Conservation (phyloP, 2,113 vertebrate species). For the Brachirus orientalis region DNA sequence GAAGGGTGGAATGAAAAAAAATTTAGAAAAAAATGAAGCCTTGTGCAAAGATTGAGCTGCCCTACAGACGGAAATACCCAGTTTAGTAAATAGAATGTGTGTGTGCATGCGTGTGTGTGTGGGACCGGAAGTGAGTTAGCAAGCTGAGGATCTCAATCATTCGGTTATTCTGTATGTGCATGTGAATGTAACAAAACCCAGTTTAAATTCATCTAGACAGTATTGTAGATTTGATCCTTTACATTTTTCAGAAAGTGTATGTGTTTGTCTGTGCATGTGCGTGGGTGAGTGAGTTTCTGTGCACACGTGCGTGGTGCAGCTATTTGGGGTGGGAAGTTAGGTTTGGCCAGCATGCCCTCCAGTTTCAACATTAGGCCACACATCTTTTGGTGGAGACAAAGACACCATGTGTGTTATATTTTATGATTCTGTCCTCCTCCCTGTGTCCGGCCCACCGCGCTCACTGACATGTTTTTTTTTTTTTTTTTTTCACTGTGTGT, state of each 20-base stretch:
- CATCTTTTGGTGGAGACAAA: conserved; percentile 49
- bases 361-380: conserved; percentile 47
- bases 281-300: neutral
- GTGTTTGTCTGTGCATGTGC: neutral
- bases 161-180: conserved; percentile 17
- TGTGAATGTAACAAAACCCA: conserved; percentile 2
- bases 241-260: conserved; percentile 10
- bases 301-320: neutral
- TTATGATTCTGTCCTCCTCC: conserved; percentile 20
- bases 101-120: conserved; percentile 48
- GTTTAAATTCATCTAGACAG: conserved; percentile 1
- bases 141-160: too few species aligned
- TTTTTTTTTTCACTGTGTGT: neutral
- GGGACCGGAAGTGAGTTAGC: conserved; percentile 64
- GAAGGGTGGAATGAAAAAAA: conserved; percentile 19
- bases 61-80: conserved; percentile 76
- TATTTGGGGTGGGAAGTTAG: conserved; percentile 42
- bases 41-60: conserved; percentile 64
- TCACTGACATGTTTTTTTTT: too few species aligned
- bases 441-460: too few species aligned
- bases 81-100: conserved; percentile 66
- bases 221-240: neutral
- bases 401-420: conserved; percentile 48
- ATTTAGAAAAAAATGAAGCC: conserved; percentile 39
- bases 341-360: conserved; percentile 41